Conservation (phyloP, 2,113 vertebrate genomes). For the Syngnathoides biaculeatus region DNA sequence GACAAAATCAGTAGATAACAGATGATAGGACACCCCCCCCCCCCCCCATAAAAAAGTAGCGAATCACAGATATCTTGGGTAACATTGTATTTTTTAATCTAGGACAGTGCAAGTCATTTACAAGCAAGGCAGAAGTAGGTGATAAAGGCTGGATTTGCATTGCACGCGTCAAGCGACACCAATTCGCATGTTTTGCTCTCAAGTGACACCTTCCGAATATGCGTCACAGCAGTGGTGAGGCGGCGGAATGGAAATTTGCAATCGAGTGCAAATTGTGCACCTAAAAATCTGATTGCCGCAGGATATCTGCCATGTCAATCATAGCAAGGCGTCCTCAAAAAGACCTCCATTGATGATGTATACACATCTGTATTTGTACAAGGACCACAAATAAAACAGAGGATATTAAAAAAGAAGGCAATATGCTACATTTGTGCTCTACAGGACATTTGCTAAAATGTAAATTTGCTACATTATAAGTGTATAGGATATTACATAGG, state of each 20-base stretch:
- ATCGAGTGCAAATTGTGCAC: neutral
- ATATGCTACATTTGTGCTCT: neutral
- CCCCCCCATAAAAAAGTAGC: neutral
- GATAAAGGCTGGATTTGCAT: conserved; percentile 5
- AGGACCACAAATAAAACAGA: neutral
- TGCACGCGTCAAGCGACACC: neutral
- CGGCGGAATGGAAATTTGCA: too few species aligned
- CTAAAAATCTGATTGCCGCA: neutral
- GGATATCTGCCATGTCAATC: neutral
- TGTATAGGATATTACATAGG: neutral
- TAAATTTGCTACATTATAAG: neutral
- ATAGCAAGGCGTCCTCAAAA: neutral
- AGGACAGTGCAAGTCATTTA: conserved; percentile 34
- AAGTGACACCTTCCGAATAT: neutral
- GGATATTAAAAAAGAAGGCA: neutral
- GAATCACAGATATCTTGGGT: neutral
- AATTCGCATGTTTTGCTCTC: neutral
- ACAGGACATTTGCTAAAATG: neutral
- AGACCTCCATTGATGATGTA: neutral
- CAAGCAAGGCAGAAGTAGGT: conserved; percentile 40
- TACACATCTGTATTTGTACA: neutral
- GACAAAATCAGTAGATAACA: neutral
- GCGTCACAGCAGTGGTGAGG: neutral
- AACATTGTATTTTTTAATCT: neutral
- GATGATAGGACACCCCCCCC: neutral